Base-by-base conservation (phyloP, 2,113 vertebrate species). In the Myotis lucifugus region DNA sequence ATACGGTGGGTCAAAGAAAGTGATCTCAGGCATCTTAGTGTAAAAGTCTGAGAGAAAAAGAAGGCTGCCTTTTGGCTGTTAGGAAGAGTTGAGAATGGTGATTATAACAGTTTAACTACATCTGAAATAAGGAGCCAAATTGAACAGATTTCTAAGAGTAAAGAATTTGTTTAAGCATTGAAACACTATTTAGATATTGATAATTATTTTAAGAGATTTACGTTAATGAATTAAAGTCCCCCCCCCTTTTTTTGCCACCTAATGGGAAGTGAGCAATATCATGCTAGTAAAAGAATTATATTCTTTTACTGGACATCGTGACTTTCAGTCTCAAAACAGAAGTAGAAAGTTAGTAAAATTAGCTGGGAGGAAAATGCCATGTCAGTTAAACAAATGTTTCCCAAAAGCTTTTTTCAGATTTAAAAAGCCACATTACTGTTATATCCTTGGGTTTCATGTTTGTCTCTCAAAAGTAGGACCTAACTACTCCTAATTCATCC, bases 141-240 rank as follows among this genome's bases (percentile, higher is more conserved):
- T 85, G 52, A 91, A 27, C 40, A 56, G 21, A 52, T 40, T 85
- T 83, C 54, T 85, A 42, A 84, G 46, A 88, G 69, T 25, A 85
- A 81, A 40, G 46, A 83, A 79, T 97, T 70, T 85, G 17, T 93
- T 10, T 76, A 76, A 74, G 76, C 21, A 19, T 61, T 84, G 50
- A 67, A 83, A 82, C 25, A 50, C 23, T 90, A 32, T 59, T 74
- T 90, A 82, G 23, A 69, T 54, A 91, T 79, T 78, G 90, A 21
- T 64, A 85, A 50, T 87, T 95, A 72, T 70, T 93, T 85, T 84
- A 79, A 54, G 50, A 84, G 27, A 37, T 82, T 54, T 95, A 78
- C 79, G 46, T 85, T 88, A 78, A 54, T 34, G 42, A 95, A 69
- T 86, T 61, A 91, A 25, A 42, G 25, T 9, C 2, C 8, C 19